Evolutionary conservation across 2,888 invertebrate species (phyloP), one percentile per base, ranked within the genome.

Genomic region (Pelosia muscerda): DNA sequence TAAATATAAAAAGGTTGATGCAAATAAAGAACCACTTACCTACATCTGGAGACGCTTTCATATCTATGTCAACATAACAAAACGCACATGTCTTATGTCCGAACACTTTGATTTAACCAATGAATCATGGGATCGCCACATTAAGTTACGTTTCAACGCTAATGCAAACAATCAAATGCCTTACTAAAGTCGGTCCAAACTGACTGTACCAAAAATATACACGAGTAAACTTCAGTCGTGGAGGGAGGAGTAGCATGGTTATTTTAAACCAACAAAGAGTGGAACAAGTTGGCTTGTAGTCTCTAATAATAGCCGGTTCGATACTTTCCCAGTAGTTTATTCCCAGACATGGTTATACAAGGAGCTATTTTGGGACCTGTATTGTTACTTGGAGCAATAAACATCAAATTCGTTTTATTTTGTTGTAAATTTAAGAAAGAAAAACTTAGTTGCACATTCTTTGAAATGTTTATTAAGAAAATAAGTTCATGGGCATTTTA

Each of bases 191-290:
- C 70, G 65, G 68, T 68, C 56, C 53, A 74, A 80, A 73, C 66
- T 72, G 70, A 74, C 72, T 72, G 70, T 57, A 73, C 80, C 78
- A 74, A 84, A 82, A 81, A 84, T 81, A 84, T 61, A 56, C 62
- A 66, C 62, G 71, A 71, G 78, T 81, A 77, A 84, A 77, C 76
- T 71, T 64, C 78, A 80, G 77, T 83, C 81, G 81, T 77, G 79
- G 81, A 83, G 74, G 78, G 79, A 64, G 88, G 68, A 85, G 84
- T 86, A 81, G 80, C 77, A 77, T 81, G 84, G 86, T 84, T 92
- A 92, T 92, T 92, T 91, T 78, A 75, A 81, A 83, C 78, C 83
- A 87, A 91, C 91, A 90, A 90, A 91, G 92, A 89, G 87, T 86
- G 84, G 86, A 81, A 88, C 88, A 86, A 90, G 88, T 89, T 87